These are phyloP conservation scores for Ichneumon xanthorius DNA, from an alignment of 2,888 invertebrate species.

Conservation along the genomic window DNA sequence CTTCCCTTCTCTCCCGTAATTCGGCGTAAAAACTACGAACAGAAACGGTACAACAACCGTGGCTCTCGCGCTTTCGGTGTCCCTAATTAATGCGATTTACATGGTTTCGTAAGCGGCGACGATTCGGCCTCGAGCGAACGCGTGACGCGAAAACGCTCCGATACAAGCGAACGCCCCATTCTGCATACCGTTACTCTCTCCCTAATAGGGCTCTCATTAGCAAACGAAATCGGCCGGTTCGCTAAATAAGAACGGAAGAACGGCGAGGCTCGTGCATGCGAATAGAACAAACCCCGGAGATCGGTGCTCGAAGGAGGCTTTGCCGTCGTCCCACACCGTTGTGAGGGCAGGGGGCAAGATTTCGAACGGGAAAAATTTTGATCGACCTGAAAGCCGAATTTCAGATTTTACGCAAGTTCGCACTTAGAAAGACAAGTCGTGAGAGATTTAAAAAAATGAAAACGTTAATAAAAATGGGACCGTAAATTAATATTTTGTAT, in stretches of 20 bases:
- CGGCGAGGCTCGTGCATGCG: neutral
- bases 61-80: conserved; percentile 59
- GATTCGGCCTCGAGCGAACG: conserved; percentile 71
- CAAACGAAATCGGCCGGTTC: conserved; percentile 66
- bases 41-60: conserved; percentile 18
- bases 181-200: conserved; percentile 76
- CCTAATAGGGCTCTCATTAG: conserved; percentile 84
- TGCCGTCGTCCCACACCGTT: too few relatives aligned
- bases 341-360: too few relatives aligned
- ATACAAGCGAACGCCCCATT: conserved; percentile 38
- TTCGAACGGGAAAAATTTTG: too few relatives aligned
- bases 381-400: too few relatives aligned
- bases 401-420: too few relatives aligned
- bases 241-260: neutral
- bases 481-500: too few relatives aligned
- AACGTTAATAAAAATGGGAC: too few relatives aligned
- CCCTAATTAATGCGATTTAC: conserved; percentile 83
- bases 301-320: neutral
- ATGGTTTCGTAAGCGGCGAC: conserved; percentile 70
- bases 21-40: conserved; percentile 17
- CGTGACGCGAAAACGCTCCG: conserved; percentile 75
- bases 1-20: conserved; percentile 7
- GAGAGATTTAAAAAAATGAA: too few relatives aligned
- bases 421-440: too few relatives aligned
- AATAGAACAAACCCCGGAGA: conserved; percentile 11